Percentiles rank a stretch among this genome's conserved stretches.
Conservation (phyloP, 2,888 invertebrate species). For the Meandrusa payeni region DNA sequence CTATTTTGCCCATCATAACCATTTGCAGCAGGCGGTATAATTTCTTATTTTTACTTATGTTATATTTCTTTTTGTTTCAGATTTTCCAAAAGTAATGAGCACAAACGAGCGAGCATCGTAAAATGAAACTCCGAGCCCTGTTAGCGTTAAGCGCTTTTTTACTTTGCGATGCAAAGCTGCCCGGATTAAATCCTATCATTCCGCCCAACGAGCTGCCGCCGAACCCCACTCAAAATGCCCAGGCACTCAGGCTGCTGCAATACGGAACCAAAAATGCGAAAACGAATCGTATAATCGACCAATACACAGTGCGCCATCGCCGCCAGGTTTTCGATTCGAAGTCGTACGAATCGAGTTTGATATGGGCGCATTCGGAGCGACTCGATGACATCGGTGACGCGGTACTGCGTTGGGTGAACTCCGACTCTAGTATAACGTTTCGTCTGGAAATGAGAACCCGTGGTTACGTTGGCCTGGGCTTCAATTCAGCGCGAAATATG, state of each 20-base stretch:
- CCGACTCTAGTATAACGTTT: slow-evolving; percentile 89
- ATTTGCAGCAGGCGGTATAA: too few relatives aligned
- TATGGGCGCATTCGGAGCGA: slow-evolving; percentile 82
- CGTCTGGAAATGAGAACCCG: slow-evolving; percentile 90
- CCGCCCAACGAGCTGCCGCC: slow-evolving; percentile 57
- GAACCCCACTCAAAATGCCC: slow-evolving; percentile 52
- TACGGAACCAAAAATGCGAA: slow-evolving; percentile 57
- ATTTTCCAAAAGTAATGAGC: slow-evolving; percentile 56
- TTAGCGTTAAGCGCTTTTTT: slow-evolving; percentile 60
- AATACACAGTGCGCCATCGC: slow-evolving; percentile 58
- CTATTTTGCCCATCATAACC: too few relatives aligned
- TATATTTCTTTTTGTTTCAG: slow-evolving; percentile 56
- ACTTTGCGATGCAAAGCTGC: slow-evolving; percentile 67
- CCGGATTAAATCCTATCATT: slow-evolving; percentile 49
- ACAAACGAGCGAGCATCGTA: slow-evolving; percentile 39
- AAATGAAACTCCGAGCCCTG: slow-evolving; percentile 62
- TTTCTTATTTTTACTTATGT: too few relatives aligned
- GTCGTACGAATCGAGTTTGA: slow-evolving; percentile 65
- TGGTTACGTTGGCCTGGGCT: slow-evolving; percentile 94
- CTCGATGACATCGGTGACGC: slow-evolving; percentile 77
- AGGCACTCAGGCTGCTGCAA: slow-evolving; percentile 50
- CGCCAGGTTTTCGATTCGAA: slow-evolving; percentile 70
- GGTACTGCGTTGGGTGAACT: slow-evolving; percentile 86
- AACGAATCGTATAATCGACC: slow-evolving; percentile 62
- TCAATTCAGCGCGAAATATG: slow-evolving; percentile 90